Evolutionary conservation across 2,113 vertebrate genomes (phyloP), one percentile per base, ranked within the genome.

Genomic region (Platanista minor): DNA sequence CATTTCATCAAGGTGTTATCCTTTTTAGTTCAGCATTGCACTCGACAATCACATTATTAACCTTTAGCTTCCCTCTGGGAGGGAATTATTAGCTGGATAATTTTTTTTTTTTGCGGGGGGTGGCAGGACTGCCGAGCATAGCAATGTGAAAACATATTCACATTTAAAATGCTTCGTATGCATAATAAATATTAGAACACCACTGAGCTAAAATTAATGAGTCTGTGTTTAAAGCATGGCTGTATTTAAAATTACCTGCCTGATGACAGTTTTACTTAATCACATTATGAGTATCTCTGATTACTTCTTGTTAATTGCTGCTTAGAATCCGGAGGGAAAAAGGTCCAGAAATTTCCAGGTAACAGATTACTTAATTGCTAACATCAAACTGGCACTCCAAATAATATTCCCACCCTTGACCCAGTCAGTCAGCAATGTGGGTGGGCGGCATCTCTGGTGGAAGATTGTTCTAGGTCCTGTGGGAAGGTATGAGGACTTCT

Each of bases 281-380:
- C 62, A 87, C 33, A 93, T 97, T 94, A 96, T 72, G 91, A 97
- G 61, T 62, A 59, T 86, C 87, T 80, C 85, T 97, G 83, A 97
- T 96, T 80, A 96, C 43, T 67, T 84, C 46, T 94, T 62, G 67
- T 93, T 97, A 98, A 96, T 97, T 97, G 64, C 88, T 78, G 91
- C 25, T 62, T 97, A 71, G 6, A 92, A 71, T 20, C 15, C 43
- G 66, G 8, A 36, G 66, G 66, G 17, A 3, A 39, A 74, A 90
- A 69, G n/a, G 59, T 71, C 69, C 91, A 72, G 39, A 95, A 82
- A 94, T 52, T 92, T 77, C 72, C 69, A 94, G 84, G 43, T 84
- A 93, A 72, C 29, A 43, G 18, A 94, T 96, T 92, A 66, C 67
- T 41, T 92, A 86, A 90, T 78, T 41, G 59, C 66, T 96, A 39